phyloP scores from a whole-genome alignment of 2,888 invertebrate species.

The Drosophila crucigera region DNA sequence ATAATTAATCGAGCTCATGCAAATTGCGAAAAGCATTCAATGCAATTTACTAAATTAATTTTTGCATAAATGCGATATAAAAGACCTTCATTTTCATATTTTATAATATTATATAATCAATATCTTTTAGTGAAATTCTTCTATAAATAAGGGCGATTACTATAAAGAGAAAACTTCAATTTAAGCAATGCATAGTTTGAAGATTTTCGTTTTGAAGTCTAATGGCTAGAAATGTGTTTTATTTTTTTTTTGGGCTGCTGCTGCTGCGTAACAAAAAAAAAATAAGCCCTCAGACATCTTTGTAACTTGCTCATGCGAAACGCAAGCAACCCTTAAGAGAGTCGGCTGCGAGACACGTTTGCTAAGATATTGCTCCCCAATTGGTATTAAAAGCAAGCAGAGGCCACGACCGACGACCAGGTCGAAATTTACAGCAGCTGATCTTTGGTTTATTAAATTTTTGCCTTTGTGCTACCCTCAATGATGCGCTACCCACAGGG shows the following conservation, averaged over 20 bases:
- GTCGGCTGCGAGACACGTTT: conserved; percentile 40
- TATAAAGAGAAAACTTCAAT: conserved; percentile 3
- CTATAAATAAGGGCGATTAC: neutral
- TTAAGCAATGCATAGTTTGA: conserved; percentile 6
- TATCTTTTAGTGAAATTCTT: neutral
- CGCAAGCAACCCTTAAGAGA: conserved; percentile 48
- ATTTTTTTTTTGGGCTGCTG: neutral
- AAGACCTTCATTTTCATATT: neutral
- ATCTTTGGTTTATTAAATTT: conserved; percentile 73
- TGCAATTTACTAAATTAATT: neutral
- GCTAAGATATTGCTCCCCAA: conserved; percentile 68
- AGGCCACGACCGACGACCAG: conserved; percentile 20
- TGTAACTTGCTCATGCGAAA: conserved; percentile 9
- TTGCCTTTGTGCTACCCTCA: conserved; percentile 53
- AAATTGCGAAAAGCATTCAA: neutral
- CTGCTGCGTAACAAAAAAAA: conserved; percentile 13
- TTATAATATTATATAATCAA: neutral
- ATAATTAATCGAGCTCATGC: neutral
- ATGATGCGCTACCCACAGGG: conserved; percentile 57
- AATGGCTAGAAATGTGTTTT: conserved; percentile 13
- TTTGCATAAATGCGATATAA: no score
- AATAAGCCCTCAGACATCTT: conserved; percentile 16
- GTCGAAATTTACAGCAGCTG: conserved; percentile 70
- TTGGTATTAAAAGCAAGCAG: conserved; percentile 53
- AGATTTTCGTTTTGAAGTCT: neutral